Conservation (phyloP, 2,888 invertebrate genomes). For the Calliphora vomitoria region DNA sequence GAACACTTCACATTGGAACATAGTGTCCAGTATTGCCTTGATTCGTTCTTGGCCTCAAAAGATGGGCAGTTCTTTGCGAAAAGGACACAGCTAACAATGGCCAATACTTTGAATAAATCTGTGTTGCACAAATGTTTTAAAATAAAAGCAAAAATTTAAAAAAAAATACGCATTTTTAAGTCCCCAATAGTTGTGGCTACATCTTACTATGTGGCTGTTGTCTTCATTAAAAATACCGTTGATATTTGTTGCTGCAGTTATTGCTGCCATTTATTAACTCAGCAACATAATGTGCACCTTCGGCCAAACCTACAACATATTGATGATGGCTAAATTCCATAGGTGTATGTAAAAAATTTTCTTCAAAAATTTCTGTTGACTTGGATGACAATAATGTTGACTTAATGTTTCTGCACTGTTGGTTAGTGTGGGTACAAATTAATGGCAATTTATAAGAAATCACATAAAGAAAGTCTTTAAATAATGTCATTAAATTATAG, state of each 20-base stretch:
- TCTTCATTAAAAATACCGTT: neutral
- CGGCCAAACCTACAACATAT: neutral
- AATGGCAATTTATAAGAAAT: slow-evolving; percentile 44
- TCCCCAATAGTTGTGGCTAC: no score
- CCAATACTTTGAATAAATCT: no score
- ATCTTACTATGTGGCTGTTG: neutral
- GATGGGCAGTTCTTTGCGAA: no score
- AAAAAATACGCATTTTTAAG: no score
- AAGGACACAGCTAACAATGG: no score
- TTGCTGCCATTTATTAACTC: slow-evolving; percentile 12
- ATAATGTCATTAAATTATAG: slow-evolving; percentile 70
- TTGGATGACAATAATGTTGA: slow-evolving; percentile 9
- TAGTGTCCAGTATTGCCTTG: no score
- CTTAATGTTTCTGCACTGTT: neutral
- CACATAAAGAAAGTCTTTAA: slow-evolving; percentile 32
- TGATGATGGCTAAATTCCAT: neutral
- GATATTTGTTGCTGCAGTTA: neutral
- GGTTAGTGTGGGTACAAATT: slow-evolving; percentile 13
- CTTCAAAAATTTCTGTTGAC: neutral
- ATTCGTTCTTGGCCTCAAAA: no score
- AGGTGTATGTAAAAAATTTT: neutral
- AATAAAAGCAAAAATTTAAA: no score
- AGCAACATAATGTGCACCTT: neutral
- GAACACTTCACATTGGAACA: no score
- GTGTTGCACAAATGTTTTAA: no score